These are phyloP conservation scores for Tapirus terrestris DNA, from an alignment of 2,113 vertebrate species.

Conservation along the genomic window DNA sequence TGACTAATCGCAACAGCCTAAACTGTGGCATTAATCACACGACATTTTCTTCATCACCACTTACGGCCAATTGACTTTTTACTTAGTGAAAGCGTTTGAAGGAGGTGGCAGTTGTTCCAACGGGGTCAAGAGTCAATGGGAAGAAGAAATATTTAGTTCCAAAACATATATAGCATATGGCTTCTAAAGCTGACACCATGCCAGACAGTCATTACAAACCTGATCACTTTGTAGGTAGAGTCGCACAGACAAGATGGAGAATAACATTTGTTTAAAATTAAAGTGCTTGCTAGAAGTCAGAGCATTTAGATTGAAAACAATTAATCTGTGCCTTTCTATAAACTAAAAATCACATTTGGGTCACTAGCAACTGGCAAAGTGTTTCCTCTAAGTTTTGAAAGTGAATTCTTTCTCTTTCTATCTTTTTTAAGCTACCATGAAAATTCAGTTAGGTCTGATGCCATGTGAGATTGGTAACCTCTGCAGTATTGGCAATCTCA, in stretches of 20 bases:
- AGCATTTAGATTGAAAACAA: not conserved
- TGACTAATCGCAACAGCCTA: conserved; percentile 84
- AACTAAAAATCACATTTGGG: not conserved
- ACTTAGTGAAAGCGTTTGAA: conserved; percentile 82
- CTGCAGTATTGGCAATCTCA: not conserved
- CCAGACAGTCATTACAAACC: accelerated
- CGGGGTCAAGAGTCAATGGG: conserved; percentile 82
- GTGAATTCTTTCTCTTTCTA: not conserved
- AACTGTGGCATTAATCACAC: conserved; percentile 85
- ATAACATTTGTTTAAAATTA: not conserved
- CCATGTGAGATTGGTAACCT: not conserved
- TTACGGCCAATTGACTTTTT: conserved; percentile 87
- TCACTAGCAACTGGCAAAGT: not conserved
- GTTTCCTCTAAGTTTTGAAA: conserved; percentile 32
- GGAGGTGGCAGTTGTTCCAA: conserved; percentile 77
- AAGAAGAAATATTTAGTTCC: conserved; percentile 81
- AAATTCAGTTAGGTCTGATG: not conserved
- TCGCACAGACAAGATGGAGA: not conserved
- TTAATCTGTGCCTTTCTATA: conserved; percentile 1
- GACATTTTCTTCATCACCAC: conserved; percentile 81
- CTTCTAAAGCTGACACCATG: conserved; percentile 33
- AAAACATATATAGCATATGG: conserved; percentile 55
- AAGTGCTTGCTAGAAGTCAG: not conserved
- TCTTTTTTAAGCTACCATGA: not conserved
- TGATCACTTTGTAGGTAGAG: not conserved